Conservation (phyloP, 2,113 vertebrate genomes). For the Leiothrix lutea region DNA sequence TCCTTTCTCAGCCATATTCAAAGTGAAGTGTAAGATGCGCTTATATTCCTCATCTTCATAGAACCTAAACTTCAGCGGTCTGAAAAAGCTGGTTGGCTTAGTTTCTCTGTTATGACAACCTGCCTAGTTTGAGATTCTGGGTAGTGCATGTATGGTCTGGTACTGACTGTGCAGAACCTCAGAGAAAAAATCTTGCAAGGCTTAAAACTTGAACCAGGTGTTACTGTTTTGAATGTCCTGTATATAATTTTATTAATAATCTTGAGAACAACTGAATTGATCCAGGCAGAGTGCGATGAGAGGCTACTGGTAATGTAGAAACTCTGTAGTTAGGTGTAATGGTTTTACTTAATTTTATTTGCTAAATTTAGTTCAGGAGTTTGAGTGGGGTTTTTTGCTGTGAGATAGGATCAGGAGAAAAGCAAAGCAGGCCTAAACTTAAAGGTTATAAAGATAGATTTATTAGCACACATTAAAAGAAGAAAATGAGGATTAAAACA, state of each 20-base stretch:
- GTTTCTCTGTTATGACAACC: background rate
- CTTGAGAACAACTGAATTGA: background rate
- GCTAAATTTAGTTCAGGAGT: background rate
- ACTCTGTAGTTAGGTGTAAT: background rate
- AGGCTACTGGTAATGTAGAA: background rate
- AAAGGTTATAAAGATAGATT: background rate
- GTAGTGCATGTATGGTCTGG: fast-evolving
- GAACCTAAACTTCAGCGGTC: background rate
- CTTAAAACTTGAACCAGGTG: background rate
- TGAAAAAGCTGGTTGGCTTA: background rate
- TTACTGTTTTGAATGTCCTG: background rate
- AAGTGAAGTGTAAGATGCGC: background rate
- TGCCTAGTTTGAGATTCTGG: background rate
- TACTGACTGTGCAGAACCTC: background rate
- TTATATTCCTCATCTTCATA: background rate
- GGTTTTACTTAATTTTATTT: background rate
- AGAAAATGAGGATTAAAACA: background rate
- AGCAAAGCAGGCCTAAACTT: background rate
- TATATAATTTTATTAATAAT: background rate
- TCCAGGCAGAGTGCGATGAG: background rate
- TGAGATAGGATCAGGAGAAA: background rate
- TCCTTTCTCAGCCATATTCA: background rate
- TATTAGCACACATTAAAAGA: background rate
- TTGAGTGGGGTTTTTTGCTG: background rate
- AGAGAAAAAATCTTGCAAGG: background rate